Evolutionary conservation across 2,113 vertebrate genomes (phyloP).

Genomic region (Eudorcas thomsonii): DNA sequence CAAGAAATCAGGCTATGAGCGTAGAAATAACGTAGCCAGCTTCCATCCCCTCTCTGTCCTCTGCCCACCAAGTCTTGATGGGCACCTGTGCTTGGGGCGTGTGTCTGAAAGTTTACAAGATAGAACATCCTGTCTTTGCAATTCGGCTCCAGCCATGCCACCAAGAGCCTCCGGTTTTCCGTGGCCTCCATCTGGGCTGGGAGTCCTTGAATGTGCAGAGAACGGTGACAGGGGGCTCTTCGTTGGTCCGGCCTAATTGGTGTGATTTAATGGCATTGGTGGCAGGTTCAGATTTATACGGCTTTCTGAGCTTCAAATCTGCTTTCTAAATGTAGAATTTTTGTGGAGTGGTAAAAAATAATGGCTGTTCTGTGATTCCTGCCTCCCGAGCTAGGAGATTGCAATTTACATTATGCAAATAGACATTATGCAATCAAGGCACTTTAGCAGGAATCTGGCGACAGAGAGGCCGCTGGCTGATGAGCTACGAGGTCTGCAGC

Average conservation of each 20-base stretch:
- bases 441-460: slow-evolving; percentile 76
- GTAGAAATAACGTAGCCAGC: background rate
- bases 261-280: slow-evolving; percentile 70
- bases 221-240: slow-evolving; percentile 42
- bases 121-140: background rate
- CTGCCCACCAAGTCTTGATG: background rate
- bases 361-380: slow-evolving; percentile 63
- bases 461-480: slow-evolving; percentile 76
- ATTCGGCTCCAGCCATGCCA: background rate
- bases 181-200: background rate
- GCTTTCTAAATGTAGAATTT: slow-evolving; percentile 78
- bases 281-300: slow-evolving; percentile 70
- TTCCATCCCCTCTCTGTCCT: background rate
- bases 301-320: slow-evolving; percentile 73
- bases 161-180: background rate
- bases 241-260: slow-evolving; percentile 71
- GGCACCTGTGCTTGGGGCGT: background rate
- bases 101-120: background rate
- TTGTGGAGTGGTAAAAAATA: slow-evolving; percentile 72
- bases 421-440: slow-evolving; percentile 83
- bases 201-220: slow-evolving; percentile 41
- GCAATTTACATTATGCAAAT: slow-evolving; percentile 84
- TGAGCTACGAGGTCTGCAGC: slow-evolving; percentile 76
- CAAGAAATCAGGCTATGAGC: background rate
- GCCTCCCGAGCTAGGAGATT: slow-evolving; percentile 78